Percentiles rank a stretch among this genome's conserved stretches.
These are phyloP conservation scores for Psylliodes chrysocephalus DNA, from an alignment of 2,888 invertebrate species.

Conservation along the genomic window DNA sequence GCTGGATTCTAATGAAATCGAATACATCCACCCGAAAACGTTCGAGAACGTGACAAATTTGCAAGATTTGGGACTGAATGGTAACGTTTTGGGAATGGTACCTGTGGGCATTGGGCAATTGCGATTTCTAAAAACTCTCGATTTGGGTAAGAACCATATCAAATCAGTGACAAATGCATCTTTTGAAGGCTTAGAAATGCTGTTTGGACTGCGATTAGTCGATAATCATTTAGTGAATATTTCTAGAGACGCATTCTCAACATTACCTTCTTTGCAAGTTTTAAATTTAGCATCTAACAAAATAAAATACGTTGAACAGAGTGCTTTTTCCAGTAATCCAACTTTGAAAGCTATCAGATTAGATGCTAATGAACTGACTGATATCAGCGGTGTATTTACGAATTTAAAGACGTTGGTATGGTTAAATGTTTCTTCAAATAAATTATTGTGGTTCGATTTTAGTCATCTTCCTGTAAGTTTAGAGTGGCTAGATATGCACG, in stretches of 20 bases:
- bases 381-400: constrained; percentile 81
- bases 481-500: constrained; percentile 84
- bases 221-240: constrained; percentile 83
- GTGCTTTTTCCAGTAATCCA: constrained; percentile 79
- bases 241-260: constrained; percentile 78
- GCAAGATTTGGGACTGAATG: constrained; percentile 80
- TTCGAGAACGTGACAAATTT: constrained; percentile 83
- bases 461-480: constrained; percentile 79
- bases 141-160: constrained; percentile 85
- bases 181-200: constrained; percentile 78
- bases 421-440: constrained; percentile 85
- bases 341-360: constrained; percentile 80
- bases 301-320: constrained; percentile 80
- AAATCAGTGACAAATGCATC: constrained; percentile 76
- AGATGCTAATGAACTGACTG: constrained; percentile 81
- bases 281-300: constrained; percentile 84
- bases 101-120: constrained; percentile 78
- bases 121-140: constrained; percentile 77
- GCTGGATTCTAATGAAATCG: constrained; percentile 79
- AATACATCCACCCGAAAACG: constrained; percentile 74
- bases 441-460: constrained; percentile 82
- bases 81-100: constrained; percentile 76
- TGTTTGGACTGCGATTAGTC: constrained; percentile 81
- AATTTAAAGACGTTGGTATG: constrained; percentile 79
- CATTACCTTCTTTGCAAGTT: constrained; percentile 78